phyloP scores from a whole-genome alignment of 2,797 vertebrate species.

The Eulemur mongoz region DNA sequence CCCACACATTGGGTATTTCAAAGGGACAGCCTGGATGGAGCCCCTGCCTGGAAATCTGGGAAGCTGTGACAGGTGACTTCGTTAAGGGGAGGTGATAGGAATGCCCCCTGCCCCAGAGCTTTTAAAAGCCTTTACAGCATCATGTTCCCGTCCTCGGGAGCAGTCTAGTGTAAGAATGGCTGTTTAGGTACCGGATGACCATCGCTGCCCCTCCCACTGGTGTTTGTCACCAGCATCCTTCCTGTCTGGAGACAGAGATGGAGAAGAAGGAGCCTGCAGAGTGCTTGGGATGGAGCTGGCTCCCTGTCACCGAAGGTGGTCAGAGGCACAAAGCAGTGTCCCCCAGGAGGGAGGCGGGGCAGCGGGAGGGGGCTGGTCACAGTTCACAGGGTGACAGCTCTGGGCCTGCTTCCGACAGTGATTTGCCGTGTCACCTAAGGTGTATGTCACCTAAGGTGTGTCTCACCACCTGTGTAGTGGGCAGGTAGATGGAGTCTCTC shows the following conservation, averaged over 20 bases:
- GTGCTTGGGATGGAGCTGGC: accelerated
- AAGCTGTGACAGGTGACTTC: not conserved
- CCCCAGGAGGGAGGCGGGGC: accelerated
- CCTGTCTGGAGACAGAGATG: accelerated
- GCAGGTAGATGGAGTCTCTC: no score
- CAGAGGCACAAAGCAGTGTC: not conserved
- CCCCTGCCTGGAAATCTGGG: not conserved
- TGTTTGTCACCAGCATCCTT: not conserved
- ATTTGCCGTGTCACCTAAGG: not conserved
- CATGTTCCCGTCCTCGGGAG: not conserved
- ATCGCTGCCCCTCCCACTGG: not conserved
- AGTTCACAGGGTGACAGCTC: not conserved
- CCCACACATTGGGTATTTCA: not conserved
- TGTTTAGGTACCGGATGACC: not conserved
- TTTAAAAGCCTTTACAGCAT: not conserved
- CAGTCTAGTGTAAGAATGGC: not conserved
- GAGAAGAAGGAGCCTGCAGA: accelerated
- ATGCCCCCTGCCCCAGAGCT: not conserved
- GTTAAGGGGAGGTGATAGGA: not conserved
- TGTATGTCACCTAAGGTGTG: not conserved
- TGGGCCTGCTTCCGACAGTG: accelerated
- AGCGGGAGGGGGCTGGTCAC: not conserved
- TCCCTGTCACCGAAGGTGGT: not conserved
- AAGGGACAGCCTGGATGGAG: accelerated
- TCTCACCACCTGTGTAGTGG: not conserved